phyloP scores from a whole-genome alignment of 1,140 invertebrate species.

The Hyposmocoma kahamanoa region DNA sequence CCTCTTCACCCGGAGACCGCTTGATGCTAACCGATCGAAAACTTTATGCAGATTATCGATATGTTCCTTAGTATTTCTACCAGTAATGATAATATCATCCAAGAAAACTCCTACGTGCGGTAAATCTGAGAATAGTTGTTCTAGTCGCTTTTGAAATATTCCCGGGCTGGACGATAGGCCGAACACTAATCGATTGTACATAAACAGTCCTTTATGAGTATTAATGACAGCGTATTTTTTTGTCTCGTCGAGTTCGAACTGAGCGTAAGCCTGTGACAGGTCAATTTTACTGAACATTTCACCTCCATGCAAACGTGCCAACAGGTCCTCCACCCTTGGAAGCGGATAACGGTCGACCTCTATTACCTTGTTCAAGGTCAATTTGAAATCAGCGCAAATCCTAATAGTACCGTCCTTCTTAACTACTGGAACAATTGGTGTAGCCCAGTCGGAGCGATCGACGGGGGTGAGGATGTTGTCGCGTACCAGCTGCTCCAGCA shows the following conservation, averaged over 20 bases:
- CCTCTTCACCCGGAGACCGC: no score
- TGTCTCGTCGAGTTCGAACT: neutral
- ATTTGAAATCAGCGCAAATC: conserved; percentile 71
- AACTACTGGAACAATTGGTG: conserved; percentile 65
- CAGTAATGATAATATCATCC: conserved; percentile 5
- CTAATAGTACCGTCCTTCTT: conserved; percentile 61
- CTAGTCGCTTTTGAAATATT: conserved; percentile 1
- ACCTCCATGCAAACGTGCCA: conserved; percentile 17
- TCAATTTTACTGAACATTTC: no score
- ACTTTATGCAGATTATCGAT: neutral
- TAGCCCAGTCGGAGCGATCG: conserved; percentile 38
- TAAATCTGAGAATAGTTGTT: conserved; percentile 4
- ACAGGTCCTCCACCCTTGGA: conserved; percentile 31
- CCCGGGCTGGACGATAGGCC: no score
- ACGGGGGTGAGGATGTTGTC: conserved; percentile 21
- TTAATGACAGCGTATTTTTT: conserved; percentile 2
- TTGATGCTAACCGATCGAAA: conserved; percentile 2
- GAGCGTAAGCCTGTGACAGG: neutral
- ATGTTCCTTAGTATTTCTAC: neutral
- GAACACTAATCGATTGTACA: neutral
- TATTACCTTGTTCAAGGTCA: conserved; percentile 44
- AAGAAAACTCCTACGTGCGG: conserved; percentile 1
- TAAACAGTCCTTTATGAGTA: no score
- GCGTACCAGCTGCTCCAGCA: conserved; percentile 14
- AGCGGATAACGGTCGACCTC: conserved; percentile 36